Percentiles rank a stretch among this genome's conserved stretches.
These are phyloP conservation scores for Bradysia coprophila DNA, from an alignment of 1,140 invertebrate genomes.

Conservation along the genomic window DNA sequence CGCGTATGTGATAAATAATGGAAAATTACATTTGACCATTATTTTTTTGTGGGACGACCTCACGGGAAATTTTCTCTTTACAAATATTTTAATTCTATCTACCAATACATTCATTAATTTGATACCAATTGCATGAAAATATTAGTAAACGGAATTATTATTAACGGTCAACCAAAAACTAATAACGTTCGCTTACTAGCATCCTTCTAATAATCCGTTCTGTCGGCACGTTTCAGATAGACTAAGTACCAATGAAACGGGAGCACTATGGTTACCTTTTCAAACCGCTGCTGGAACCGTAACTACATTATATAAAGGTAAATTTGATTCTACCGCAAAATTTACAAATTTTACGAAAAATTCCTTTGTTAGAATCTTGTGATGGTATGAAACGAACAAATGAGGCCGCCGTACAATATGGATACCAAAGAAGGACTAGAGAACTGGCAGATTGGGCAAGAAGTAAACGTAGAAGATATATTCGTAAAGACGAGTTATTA, in stretches of 20 bases:
- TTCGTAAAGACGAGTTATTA: conserved; percentile 56
- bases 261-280: conserved; percentile 58
- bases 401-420: conserved; percentile 51
- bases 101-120: too few species aligned
- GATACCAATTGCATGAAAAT: too few species aligned
- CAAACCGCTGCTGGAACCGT: conserved; percentile 65
- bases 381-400: conserved; percentile 47
- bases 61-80: too few species aligned
- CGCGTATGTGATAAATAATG: too few species aligned
- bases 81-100: too few species aligned
- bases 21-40: too few species aligned
- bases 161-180: too few species aligned
- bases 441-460: conserved; percentile 61
- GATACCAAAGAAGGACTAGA: conserved; percentile 51
- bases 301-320: conserved; percentile 64
- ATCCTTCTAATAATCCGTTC: too few species aligned
- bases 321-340: conserved; percentile 6
- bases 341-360: background rate
- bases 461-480: conserved; percentile 46
- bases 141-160: too few species aligned
- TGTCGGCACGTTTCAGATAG: conserved; percentile 4
- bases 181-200: too few species aligned
- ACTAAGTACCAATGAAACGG: conserved; percentile 40
- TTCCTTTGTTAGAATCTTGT: conserved; percentile 26
- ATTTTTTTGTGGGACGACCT: too few species aligned